Evolutionary conservation across 2,888 invertebrate species (phyloP).

Genomic region (Tupiocoris notatus): DNA sequence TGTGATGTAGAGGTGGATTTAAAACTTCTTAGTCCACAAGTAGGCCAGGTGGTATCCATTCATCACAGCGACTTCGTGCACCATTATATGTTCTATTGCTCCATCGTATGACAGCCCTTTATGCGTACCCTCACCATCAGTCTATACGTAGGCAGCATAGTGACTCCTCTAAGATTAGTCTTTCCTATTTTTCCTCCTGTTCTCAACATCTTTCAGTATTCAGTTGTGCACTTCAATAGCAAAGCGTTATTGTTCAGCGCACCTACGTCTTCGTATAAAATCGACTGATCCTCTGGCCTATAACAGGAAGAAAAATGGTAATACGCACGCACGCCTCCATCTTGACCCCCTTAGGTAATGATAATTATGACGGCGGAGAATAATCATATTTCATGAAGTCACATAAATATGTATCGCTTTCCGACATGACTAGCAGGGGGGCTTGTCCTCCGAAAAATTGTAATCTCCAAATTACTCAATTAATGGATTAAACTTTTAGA

Average conservation of each 20-base stretch:
- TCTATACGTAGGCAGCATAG: not conserved
- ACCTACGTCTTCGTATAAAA: too few relatives aligned
- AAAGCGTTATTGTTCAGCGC: too few relatives aligned
- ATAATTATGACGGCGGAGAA: not conserved
- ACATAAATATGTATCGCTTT: conserved; percentile 21
- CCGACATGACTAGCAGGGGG: not conserved
- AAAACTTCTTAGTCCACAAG: not conserved
- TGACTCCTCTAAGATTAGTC: not conserved
- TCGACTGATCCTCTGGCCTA: conserved; percentile 5
- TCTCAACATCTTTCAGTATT: too few relatives aligned
- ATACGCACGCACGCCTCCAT: conserved; percentile 5
- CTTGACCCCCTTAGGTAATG: not conserved
- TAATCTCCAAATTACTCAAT: conserved; percentile 31
- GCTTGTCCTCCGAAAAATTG: not conserved
- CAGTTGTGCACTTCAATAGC: too few relatives aligned
- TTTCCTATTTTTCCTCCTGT: too few relatives aligned
- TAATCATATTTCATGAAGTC: conserved; percentile 15
- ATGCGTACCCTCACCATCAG: not conserved
- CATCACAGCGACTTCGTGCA: not conserved
- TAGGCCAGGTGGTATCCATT: conserved; percentile 5
- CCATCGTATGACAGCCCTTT: not conserved
- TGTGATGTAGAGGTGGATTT: not conserved
- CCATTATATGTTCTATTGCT: not conserved
- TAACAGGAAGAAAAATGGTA: not conserved
- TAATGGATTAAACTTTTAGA: conserved; percentile 29